Evolutionary conservation across 2,797 vertebrate species (phyloP).

Genomic region (Platyrinchus mystaceus): DNA sequence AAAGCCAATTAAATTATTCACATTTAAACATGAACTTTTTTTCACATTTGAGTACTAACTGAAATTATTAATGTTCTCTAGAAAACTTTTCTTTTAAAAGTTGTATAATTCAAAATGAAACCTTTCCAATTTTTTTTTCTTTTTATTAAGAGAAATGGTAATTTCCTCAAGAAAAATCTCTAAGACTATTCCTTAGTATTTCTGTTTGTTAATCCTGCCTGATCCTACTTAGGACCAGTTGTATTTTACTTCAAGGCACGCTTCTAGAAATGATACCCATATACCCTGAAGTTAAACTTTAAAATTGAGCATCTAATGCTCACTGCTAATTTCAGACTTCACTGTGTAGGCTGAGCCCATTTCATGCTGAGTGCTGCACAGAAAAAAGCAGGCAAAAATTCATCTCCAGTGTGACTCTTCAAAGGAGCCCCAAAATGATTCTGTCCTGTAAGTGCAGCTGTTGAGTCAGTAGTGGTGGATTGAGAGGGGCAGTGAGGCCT

Average conservation of each 20-base stretch:
- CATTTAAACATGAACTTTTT: not conserved
- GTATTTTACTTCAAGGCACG: not conserved
- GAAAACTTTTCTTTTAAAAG: not conserved
- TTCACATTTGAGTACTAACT: not conserved
- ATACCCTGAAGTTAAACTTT: not conserved
- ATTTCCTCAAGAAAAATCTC: not conserved
- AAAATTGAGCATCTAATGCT: not conserved
- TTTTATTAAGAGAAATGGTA: not conserved
- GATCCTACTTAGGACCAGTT: not conserved
- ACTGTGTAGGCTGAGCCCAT: not conserved
- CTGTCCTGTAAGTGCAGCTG: not conserved
- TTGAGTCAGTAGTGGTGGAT: not conserved
- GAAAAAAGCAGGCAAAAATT: not conserved
- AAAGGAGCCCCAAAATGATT: not conserved
- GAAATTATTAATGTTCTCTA: not conserved
- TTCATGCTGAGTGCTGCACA: not conserved
- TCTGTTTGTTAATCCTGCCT: not conserved
- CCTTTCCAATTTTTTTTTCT: not conserved
- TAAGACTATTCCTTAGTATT: not conserved
- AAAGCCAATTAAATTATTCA: not conserved
- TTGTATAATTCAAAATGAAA: not conserved
- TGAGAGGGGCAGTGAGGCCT: conserved; percentile 19
- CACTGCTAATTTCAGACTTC: not conserved
- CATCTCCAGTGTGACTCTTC: not conserved
- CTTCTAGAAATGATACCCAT: not conserved